Base-by-base conservation (phyloP, 2,113 vertebrate species). In the Scomber colias region DNA sequence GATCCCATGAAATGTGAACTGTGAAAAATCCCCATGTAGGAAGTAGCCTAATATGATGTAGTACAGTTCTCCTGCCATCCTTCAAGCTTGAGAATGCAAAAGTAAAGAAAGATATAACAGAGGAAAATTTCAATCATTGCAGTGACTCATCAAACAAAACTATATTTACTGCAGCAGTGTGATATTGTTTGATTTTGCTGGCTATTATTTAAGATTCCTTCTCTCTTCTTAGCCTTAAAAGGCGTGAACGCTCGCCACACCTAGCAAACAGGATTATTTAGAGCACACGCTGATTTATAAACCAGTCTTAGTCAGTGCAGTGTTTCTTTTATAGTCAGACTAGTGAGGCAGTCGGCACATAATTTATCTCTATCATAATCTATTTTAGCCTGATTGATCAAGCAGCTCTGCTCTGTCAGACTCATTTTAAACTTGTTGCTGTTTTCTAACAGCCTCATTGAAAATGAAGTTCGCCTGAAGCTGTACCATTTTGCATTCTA, bases 241-340 rank as follows among this genome's bases (percentile, higher is more conserved):
- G 79, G 71, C 4, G 11, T 50, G 48, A 46, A 45, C 24, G 11
- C 19, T n/a, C n/a, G 49, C 64, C 75, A 75, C 73, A 77, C 56
- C 64, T 74, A 77, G 60, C 76, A 85, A 84, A 84, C 31, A 21
- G 66, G 31, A 66, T 62, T 74, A 84, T 84, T 90, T 86, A 78
- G 62, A 84, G 75, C 75, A 84, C 75, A 84, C 71, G 78, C 31
- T 56, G 53, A 54, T 85, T 77, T 62, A 62, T 63, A 59, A 79
- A 83, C 79, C 60, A 30, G 54, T 49, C 48, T 76, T 78, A 79
- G 11, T 71, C 27, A 64, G 40, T 14, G 61, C 50, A 68, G 46
- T 40, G 30, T 67, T 76, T 65, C 75, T 77, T 86, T 84, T 87
- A 81, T 79, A 87, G 80, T 69, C 76, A 53, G 53, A 27, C 65